Base-by-base conservation (phyloP, 2,888 invertebrate species). In the Drosophila rellima region DNA sequence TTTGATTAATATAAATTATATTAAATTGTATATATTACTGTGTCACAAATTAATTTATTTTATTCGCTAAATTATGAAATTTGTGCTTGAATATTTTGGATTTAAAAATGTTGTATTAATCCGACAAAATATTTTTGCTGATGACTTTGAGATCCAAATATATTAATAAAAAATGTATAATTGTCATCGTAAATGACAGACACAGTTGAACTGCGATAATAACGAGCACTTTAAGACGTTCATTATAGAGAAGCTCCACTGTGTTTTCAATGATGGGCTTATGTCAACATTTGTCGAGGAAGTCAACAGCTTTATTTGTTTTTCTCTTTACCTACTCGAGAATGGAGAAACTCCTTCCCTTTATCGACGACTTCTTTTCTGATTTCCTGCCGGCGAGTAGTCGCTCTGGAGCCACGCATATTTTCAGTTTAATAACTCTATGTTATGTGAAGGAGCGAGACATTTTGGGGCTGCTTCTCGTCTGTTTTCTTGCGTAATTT, bases 401-500 rank as follows among this genome's bases (percentile, higher is more conserved):
- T 78, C 87, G 51, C 48, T 59, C 59, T 69, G 65, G 69, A 82
- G 77, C 57, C 83, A 73, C 55, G 64, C 61, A 70, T 54, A 71
- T 74, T 79, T 84, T 63, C 69, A 88, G 70, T 83, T 74, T 75
- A 75, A 80, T 85, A 82, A 71, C 73, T 65, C 56, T 60, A 39
- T 63, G 52, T 15, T 60, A 39, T 63, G 52, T 15, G 48, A 35
- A 67, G 56, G 31, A 52, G 29, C 44, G 54, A 39, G 18, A 26
- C 17, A 47, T 37, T 64, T 29, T 20, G 20, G 17, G 33, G 6
- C 64, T 29, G 37, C 37, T 37, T 6, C 15, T 15, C 37, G 37
- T 37, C 37, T 37, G 47, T 50, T 55, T 47, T 59, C 84, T 86
- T 75, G 87, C 84, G 82, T 78, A 84, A 82, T 82, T 87, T 70